Evolutionary conservation across 1,140 invertebrate species (phyloP).

Genomic region (Tetragnatha versicolor): DNA sequence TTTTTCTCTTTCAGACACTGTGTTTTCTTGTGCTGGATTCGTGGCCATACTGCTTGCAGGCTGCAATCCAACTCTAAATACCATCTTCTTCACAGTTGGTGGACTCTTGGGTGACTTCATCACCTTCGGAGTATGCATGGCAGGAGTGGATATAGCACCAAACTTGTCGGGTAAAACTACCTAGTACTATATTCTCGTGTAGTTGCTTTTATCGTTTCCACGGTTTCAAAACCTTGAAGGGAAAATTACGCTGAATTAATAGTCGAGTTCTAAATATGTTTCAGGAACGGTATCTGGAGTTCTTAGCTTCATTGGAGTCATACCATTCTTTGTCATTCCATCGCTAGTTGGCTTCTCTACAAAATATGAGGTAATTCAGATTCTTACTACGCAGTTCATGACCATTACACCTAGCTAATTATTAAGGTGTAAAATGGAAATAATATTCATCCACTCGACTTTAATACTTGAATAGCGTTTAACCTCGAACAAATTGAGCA

Average conservation of each 20-base stretch:
- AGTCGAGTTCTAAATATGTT: constrained; percentile 4
- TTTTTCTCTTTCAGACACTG: constrained; percentile 14
- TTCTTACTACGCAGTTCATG: neutral
- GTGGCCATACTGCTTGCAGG: constrained; percentile 16
- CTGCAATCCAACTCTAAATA: constrained; percentile 16
- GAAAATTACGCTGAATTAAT: too few relatives aligned
- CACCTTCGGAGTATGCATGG: constrained; percentile 40
- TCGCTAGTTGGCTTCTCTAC: constrained; percentile 20
- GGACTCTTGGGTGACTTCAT: constrained; percentile 27
- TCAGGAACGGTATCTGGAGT: constrained; percentile 30
- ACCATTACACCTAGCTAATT: too few relatives aligned
- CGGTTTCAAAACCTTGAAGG: too few relatives aligned
- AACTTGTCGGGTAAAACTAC: constrained; percentile 26
- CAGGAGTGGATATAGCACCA: constrained; percentile 29
- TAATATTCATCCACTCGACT: too few relatives aligned
- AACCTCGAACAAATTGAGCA: too few relatives aligned
- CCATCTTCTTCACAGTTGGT: constrained; percentile 28
- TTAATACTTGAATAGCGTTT: too few relatives aligned
- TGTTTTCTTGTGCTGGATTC: constrained; percentile 26
- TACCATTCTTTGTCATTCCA: constrained; percentile 37
- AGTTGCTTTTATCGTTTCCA: neutral
- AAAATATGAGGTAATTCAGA: constrained; percentile 12
- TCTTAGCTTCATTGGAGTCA: constrained; percentile 21
- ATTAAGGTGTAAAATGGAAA: neutral
- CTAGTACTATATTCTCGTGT: neutral